These are phyloP conservation scores for Asteroscopus sphinx DNA, from an alignment of 2,888 invertebrate species.

Conservation along the genomic window DNA sequence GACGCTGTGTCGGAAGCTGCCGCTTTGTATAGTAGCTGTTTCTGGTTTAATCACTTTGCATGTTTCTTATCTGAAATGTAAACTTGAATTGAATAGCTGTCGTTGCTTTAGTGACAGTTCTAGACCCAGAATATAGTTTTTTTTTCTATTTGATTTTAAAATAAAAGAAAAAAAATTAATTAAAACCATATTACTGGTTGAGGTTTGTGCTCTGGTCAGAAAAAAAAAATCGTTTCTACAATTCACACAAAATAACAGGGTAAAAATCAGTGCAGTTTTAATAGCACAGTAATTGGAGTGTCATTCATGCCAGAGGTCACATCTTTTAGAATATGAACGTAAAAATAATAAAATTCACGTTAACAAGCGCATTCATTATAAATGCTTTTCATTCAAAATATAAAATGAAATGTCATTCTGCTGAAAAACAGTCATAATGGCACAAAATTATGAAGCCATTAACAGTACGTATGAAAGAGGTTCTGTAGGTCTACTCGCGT, in stretches of 20 bases:
- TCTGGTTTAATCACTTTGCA: constrained; percentile 32
- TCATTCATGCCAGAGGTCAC: constrained; percentile 31
- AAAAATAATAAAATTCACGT: constrained; percentile 38
- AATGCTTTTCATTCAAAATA: constrained; percentile 44
- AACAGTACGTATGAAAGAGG: constrained; percentile 36
- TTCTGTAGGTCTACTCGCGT: no score
- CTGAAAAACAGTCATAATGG: constrained; percentile 37
- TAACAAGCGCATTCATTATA: constrained; percentile 49
- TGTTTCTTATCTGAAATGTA: constrained; percentile 26
- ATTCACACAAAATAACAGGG: constrained; percentile 1
- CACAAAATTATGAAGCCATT: constrained; percentile 35
- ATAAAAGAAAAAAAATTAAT: no score
- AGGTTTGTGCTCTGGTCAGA: no score
- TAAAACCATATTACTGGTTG: no score
- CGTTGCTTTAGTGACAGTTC: no score
- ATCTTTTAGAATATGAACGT: constrained; percentile 45
- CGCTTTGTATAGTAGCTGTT: constrained; percentile 35
- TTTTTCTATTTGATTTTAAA: no score
- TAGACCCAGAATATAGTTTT: no score
- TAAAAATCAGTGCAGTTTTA: constrained; percentile 30
- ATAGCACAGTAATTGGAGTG: constrained; percentile 45
- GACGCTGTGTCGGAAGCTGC: constrained; percentile 44
- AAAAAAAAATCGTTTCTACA: constrained; percentile 12
- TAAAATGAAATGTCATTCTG: constrained; percentile 42
- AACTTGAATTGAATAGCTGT: no score